Evolutionary conservation across 2,888 invertebrate species (phyloP).

Genomic region (Dynastes maya): DNA sequence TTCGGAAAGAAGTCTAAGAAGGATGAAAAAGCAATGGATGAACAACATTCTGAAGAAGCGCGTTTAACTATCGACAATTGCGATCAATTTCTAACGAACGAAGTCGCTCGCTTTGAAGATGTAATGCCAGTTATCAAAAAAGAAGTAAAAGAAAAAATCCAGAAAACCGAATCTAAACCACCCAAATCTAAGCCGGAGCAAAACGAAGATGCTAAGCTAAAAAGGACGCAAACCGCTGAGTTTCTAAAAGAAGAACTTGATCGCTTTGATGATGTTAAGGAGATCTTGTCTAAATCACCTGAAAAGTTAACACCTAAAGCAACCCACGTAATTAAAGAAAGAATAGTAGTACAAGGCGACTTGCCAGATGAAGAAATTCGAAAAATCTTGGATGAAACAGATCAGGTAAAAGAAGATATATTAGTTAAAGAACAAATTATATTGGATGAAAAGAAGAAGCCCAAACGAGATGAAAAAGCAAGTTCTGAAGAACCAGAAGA

Average conservation of each 20-base stretch:
- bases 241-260: constrained; percentile 62
- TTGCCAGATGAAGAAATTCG: constrained; percentile 11
- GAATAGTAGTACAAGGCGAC: constrained; percentile 24
- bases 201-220: constrained; percentile 59
- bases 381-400: constrained; percentile 26
- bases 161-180: neutral
- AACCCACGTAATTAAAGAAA: constrained; percentile 30
- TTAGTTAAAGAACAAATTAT: constrained; percentile 8
- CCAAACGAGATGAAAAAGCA: neutral
- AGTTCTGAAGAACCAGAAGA: neutral
- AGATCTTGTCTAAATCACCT: constrained; percentile 16
- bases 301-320: constrained; percentile 2
- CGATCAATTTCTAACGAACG: constrained; percentile 50
- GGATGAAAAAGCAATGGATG: constrained; percentile 35
- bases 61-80: neutral
- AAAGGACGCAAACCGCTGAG: constrained; percentile 55
- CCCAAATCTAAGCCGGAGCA: constrained; percentile 39
- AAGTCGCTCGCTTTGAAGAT: constrained; percentile 54
- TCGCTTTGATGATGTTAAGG: constrained; percentile 62
- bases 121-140: constrained; percentile 36
- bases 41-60: constrained; percentile 22
- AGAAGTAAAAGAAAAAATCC: neutral
- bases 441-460: neutral
- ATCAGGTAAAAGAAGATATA: constrained; percentile 26
- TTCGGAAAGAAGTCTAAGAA: constrained; percentile 55